Base-by-base conservation (phyloP, 2,888 invertebrate genomes). In the Dasysyrphus albostriatus region DNA sequence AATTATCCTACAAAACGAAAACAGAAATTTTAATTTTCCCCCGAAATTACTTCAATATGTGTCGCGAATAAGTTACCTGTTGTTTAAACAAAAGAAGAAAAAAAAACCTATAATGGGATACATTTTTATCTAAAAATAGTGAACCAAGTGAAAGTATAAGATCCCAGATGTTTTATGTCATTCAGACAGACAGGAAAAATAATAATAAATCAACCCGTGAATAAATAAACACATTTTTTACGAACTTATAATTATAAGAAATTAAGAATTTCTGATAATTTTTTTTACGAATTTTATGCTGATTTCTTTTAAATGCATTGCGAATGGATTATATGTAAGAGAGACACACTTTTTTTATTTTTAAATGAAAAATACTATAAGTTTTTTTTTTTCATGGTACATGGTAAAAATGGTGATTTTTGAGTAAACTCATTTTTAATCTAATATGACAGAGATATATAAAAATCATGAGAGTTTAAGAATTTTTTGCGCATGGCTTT, bases 81-180 rank as follows among this genome's bases (percentile, higher is more conserved):
- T 69, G 61, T 29, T 32, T 61, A 47, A 56, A 42, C 42, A 10
- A 42, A 70, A 49, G 39, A 19, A 29, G 12, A 24, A 39, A 56
- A 44, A 69, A 63, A 29, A 59, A n/a, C 47, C 32, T 39, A 78
- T 19, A n/a, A 63, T 37, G 34, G 67, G 49, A 78, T 54, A 59
- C 10, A 44, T 51, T 81, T 67, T 16, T 14, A 14, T 37, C 88
- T 88, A 88, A 88, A 88, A 79, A 82, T 88, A 88, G 78, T 88
- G 70, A 70, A 42, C 65, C 14, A 51, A 77, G 80, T 76, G 74
- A 84, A 61, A 84, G 67, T 54, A 51, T 54, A 51, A 47, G 54
- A 59, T 87, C 83, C 85, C 88, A 88, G 88, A 89, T 88, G 89
- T 81, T 88, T 88, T 88, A 72, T 88, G 79, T 87, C 88, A 77